phyloP scores from a whole-genome alignment of 2,113 vertebrate species.

The Sturnus vulgaris region DNA sequence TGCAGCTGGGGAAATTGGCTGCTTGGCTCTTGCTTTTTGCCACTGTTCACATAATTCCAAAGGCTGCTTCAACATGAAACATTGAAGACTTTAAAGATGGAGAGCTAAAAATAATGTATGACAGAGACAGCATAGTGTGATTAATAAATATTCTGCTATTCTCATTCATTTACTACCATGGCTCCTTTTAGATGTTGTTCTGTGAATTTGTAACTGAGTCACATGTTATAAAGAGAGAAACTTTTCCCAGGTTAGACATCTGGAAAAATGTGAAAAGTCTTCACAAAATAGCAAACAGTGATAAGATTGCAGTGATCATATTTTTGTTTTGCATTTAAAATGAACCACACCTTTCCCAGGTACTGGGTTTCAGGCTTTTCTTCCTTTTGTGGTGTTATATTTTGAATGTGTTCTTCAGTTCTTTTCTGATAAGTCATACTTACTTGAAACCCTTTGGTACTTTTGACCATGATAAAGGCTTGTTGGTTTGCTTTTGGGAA shows the following conservation, averaged over 20 bases:
- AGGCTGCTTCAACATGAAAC: neutral
- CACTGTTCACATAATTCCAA: neutral
- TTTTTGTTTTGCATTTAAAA: slow-evolving; percentile 31
- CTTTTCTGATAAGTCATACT: neutral
- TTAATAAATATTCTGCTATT: neutral
- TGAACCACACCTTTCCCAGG: neutral
- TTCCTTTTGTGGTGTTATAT: neutral
- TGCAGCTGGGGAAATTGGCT: neutral
- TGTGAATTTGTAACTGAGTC: neutral
- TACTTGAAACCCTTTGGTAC: neutral
- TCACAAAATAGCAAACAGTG: neutral
- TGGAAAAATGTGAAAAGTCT: neutral
- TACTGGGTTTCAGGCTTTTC: neutral
- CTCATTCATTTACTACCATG: neutral
- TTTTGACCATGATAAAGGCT: neutral
- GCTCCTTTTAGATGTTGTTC: neutral
- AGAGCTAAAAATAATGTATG: neutral
- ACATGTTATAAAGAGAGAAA: neutral
- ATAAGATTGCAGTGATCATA: neutral
- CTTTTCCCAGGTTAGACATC: neutral
- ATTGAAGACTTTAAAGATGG: neutral
- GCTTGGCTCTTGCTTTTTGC: neutral
- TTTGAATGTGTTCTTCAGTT: neutral
- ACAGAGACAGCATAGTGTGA: neutral
- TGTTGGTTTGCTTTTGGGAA: neutral